phyloP scores from a whole-genome alignment of 2,113 vertebrate species.

The Grantiella picta region DNA sequence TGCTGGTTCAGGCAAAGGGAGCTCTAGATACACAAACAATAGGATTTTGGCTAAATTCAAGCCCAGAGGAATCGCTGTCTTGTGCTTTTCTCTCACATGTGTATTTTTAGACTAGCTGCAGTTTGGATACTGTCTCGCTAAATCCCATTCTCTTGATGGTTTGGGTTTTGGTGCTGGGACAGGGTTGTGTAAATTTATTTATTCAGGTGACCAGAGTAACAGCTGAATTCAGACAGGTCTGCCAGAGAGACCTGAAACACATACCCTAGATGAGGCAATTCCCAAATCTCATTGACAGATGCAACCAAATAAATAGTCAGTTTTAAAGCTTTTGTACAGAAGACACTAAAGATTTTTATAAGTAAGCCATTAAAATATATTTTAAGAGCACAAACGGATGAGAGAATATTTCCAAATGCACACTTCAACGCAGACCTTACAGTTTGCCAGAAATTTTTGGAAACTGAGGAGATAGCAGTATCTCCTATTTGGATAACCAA shows the following conservation, averaged over 20 bases:
- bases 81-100: background rate
- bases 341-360: background rate
- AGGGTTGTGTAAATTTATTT: background rate
- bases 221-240: background rate
- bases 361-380: background rate
- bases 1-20: background rate
- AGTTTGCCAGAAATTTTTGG: conserved; percentile 1
- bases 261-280: background rate
- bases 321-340: background rate
- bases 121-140: background rate
- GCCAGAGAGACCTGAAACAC: background rate
- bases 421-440: background rate
- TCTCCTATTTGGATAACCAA: background rate
- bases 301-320: background rate
- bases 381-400: background rate
- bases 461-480: background rate
- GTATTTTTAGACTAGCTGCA: background rate
- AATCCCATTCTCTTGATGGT: background rate
- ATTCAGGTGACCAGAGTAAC: background rate
- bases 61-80: background rate
- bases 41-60: background rate
- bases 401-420: background rate
- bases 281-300: background rate
- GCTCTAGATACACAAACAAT: background rate
- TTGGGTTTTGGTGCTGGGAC: background rate